phyloP scores from a whole-genome alignment of 2,888 invertebrate species.

The Acanthopleura granulata region DNA sequence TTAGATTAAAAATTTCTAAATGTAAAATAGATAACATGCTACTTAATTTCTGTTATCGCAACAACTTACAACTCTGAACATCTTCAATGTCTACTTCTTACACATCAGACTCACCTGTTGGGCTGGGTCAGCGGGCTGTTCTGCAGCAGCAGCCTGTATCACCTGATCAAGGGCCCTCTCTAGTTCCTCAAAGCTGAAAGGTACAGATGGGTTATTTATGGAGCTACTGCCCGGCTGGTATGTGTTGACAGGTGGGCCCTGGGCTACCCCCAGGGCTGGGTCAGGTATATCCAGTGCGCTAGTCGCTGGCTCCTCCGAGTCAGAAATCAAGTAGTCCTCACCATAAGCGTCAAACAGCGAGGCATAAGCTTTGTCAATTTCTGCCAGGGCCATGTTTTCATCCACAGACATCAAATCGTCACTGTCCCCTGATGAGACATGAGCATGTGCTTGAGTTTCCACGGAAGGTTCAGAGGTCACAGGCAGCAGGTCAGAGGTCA shows the following conservation, averaged over 20 bases:
- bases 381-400: not conserved
- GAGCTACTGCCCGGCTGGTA: too few relatives aligned
- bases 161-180: not conserved
- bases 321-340: not conserved
- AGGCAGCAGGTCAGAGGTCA: slow-evolving; percentile 35
- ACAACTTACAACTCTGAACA: not conserved
- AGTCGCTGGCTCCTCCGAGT: not conserved
- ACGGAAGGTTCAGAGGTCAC: too few relatives aligned
- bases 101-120: slow-evolving; percentile 33
- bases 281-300: too few relatives aligned
- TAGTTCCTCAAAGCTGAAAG: not conserved
- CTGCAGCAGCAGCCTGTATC: too few relatives aligned
- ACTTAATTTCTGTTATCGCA: not conserved
- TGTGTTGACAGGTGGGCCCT: too few relatives aligned
- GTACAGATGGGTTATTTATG: too few relatives aligned
- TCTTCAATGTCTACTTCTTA: slow-evolving; percentile 29
- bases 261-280: too few relatives aligned
- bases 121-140: too few relatives aligned
- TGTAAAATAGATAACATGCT: too few relatives aligned
- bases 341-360: not conserved
- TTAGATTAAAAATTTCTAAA: too few relatives aligned
- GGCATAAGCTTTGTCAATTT: not conserved
- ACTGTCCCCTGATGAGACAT: too few relatives aligned
- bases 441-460: too few relatives aligned
- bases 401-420: not conserved